These are phyloP conservation scores for Uromys caudimaculatus DNA, from an alignment of 2,797 vertebrate species.

Conservation along the genomic window DNA sequence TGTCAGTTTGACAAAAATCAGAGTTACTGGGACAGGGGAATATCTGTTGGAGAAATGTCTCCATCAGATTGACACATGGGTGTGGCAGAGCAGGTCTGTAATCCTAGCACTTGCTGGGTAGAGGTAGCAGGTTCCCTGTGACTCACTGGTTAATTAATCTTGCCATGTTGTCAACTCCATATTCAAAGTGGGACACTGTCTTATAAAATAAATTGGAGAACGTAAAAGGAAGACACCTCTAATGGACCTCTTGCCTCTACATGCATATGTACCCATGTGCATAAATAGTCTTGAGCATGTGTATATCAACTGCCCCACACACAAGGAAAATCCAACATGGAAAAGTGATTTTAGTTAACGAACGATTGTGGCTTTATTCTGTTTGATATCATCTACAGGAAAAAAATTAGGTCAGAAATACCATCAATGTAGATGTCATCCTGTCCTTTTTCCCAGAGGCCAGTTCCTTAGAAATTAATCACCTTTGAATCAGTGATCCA, in stretches of 20 bases:
- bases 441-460: background rate
- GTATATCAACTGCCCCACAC: background rate
- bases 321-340: background rate
- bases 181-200: background rate
- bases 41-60: background rate
- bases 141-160: background rate
- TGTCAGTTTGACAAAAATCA: background rate
- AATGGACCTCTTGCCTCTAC: background rate
- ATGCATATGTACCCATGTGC: background rate
- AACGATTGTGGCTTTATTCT: background rate
- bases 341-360: background rate
- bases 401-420: constrained; percentile 11
- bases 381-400: background rate
- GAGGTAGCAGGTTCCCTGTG: background rate
- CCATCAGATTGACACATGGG: background rate
- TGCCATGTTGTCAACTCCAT: background rate
- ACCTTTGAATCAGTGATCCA: constrained; percentile 51
- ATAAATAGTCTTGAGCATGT: background rate
- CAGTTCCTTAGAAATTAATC: background rate
- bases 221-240: background rate
- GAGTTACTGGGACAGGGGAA: background rate
- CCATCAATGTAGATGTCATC: background rate
- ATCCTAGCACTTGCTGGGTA: background rate
- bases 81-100: background rate
- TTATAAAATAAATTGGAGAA: background rate